Evolutionary conservation across 2,113 vertebrate genomes (phyloP).

Genomic region (Platichthys stellatus): DNA sequence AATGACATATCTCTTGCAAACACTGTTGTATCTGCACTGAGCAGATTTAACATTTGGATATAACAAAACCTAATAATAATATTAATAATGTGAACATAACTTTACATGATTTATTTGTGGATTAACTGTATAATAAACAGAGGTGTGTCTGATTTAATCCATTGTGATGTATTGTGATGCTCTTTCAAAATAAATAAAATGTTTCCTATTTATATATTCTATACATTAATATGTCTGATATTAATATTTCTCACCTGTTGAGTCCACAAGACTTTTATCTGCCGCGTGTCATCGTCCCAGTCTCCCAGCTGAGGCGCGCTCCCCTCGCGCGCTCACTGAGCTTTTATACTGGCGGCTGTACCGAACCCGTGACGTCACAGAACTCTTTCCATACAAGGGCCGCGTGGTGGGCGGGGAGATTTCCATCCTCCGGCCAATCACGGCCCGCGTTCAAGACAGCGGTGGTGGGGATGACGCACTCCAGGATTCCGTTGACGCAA

Average conservation of each 20-base stretch:
- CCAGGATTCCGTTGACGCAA: slow-evolving; percentile 96
- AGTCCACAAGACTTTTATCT: slow-evolving; percentile 2
- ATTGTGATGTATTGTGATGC: too few species aligned
- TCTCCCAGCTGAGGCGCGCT: slow-evolving; percentile 31
- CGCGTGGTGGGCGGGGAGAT: slow-evolving; percentile 84
- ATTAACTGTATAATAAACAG: too few species aligned
- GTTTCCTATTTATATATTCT: too few species aligned
- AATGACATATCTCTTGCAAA: too few species aligned
- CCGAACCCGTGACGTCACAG: slow-evolving; percentile 85
- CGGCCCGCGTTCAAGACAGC: slow-evolving; percentile 67
- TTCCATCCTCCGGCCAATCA: slow-evolving; percentile 82
- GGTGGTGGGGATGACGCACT: slow-evolving; percentile 89
- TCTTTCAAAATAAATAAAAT: too few species aligned
- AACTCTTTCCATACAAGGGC: slow-evolving; percentile 81
- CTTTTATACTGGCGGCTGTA: slow-evolving; percentile 57
- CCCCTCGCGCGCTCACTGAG: background rate
- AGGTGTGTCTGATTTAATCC: too few species aligned
- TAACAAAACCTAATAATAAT: too few species aligned
- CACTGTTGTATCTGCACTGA: too few species aligned
- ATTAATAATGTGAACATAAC: too few species aligned
- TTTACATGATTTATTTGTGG: too few species aligned
- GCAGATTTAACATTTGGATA: too few species aligned
- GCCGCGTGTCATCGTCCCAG: slow-evolving; percentile 50
- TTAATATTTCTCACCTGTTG: slow-evolving; percentile 63
- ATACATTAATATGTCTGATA: background rate